Conservation (phyloP, 2,888 invertebrate genomes). For the Thymelicus lineola region DNA sequence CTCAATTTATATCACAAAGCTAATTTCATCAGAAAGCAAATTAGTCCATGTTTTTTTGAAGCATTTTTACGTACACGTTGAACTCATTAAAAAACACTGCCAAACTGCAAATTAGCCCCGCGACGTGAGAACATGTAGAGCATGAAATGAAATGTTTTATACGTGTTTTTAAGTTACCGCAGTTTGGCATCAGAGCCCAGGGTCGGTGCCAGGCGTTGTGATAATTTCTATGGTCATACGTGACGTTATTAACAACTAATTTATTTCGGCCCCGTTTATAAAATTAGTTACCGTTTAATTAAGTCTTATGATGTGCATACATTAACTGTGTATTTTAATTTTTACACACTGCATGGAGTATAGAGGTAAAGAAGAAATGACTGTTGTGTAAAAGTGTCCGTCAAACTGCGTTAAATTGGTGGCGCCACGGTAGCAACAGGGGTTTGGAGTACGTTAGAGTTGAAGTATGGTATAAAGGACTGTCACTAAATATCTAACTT, state of each 20-base stretch:
- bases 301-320: no score
- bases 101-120: constrained; percentile 37
- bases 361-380: no score
- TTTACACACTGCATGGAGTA: no score
- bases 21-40: constrained; percentile 20
- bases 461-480: no score
- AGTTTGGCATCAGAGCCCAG: constrained; percentile 48
- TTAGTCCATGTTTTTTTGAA: constrained; percentile 15
- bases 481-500: no score
- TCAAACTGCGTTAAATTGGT: no score
- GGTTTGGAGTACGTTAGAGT: no score
- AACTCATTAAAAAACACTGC: constrained; percentile 36
- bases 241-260: constrained; percentile 16
- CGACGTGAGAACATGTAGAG: constrained; percentile 32
- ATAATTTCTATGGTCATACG: constrained; percentile 41
- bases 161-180: constrained; percentile 47
- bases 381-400: no score
- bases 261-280: background rate
- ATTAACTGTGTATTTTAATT: no score
- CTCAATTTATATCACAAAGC: constrained; percentile 5
- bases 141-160: constrained; percentile 36
- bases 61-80: constrained; percentile 27
- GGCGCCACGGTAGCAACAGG: no score
- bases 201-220: constrained; percentile 51
- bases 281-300: background rate